phyloP scores from a whole-genome alignment of 35 echinoderm and acorn worm species.

The Lytechinus pictus region DNA sequence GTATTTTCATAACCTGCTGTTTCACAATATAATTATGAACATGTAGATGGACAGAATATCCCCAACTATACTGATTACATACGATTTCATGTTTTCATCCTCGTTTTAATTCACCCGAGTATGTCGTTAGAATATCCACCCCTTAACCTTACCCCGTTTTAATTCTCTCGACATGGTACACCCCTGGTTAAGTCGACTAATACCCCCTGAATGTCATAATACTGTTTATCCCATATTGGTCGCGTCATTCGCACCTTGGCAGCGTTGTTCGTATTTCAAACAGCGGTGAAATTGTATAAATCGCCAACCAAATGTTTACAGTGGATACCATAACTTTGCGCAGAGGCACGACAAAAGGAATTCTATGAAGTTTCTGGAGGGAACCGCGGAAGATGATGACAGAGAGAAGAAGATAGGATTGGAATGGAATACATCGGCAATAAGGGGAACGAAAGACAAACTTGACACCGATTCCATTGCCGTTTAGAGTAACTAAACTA shows the following conservation, averaged over 20 bases:
- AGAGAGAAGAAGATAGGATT: neutral
- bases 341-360: constrained; percentile 39
- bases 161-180: neutral
- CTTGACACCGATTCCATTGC: constrained; percentile 28
- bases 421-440: neutral
- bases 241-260: constrained; percentile 15
- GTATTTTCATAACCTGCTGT: too few species aligned
- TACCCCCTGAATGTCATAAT: neutral
- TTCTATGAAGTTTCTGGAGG: neutral
- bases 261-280: constrained; percentile 45
- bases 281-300: constrained; percentile 42
- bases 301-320: constrained; percentile 49
- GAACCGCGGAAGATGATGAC: neutral
- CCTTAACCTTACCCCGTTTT: neutral
- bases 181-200: neutral
- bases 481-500: neutral
- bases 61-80: too few species aligned
- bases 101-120: too few species aligned
- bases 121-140: neutral
- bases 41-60: too few species aligned
- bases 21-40: too few species aligned
- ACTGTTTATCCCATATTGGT: constrained; percentile 6
- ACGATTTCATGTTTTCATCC: too few species aligned
- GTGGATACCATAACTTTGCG: constrained; percentile 44
- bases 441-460: constrained; percentile 28